A percentile compares a stretch with the other conserved stretches of the same genome.
phyloP scores from a whole-genome alignment of 2,113 vertebrate genomes.

The Epinephelus moara region DNA sequence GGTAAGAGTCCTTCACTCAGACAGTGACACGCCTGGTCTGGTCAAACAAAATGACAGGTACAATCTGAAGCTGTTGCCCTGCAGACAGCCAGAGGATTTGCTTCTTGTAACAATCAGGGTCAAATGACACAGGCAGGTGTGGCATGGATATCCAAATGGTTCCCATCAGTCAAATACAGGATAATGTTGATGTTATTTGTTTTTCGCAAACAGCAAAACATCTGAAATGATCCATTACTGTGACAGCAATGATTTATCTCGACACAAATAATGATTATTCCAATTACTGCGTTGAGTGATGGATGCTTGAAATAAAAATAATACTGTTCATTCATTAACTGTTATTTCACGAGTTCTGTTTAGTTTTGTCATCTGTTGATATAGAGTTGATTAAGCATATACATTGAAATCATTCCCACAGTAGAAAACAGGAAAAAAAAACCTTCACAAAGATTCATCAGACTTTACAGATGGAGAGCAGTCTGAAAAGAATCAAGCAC shows the following conservation, averaged over 20 bases:
- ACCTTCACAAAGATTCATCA: background rate
- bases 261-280: background rate
- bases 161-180: constrained; percentile 15
- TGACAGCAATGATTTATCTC: background rate
- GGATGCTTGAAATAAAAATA: background rate
- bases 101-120: constrained; percentile 3
- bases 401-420: background rate
- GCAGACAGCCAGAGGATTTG: constrained; percentile 27
- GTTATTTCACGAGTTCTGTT: background rate
- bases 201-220: background rate
- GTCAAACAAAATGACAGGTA: constrained; percentile 24
- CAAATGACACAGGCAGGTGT: background rate
- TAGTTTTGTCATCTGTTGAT: background rate
- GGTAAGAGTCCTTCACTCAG: constrained; percentile 16
- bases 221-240: background rate
- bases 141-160: background rate
- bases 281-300: background rate
- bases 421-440: background rate
- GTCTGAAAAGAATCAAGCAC: constrained; percentile 22
- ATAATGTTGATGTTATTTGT: background rate
- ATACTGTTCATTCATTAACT: background rate
- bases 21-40: background rate
- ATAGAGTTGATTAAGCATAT: background rate
- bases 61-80: constrained; percentile 22
- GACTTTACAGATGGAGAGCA: background rate